These are phyloP conservation scores for Promerops cafer DNA, from an alignment of 2,113 vertebrate species.

Conservation along the genomic window DNA sequence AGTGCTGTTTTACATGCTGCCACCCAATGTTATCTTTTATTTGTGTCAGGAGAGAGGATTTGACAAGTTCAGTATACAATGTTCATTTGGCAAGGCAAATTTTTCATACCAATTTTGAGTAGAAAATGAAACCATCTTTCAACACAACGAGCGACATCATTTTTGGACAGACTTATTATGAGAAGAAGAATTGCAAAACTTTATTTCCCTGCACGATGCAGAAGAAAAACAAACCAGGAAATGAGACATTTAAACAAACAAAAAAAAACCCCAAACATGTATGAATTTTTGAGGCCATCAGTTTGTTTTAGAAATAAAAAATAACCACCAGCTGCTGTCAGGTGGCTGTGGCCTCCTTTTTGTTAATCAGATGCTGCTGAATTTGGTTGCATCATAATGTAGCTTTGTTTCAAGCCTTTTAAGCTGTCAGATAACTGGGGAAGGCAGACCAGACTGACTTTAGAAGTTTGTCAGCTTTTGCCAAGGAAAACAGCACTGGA, in stretches of 20 bases:
- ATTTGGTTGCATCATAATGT: slow-evolving; percentile 46
- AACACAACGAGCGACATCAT: slow-evolving; percentile 65
- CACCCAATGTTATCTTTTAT: slow-evolving; percentile 75
- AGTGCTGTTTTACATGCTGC: slow-evolving; percentile 75
- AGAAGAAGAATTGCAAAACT: slow-evolving; percentile 54
- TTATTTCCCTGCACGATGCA: slow-evolving; percentile 14
- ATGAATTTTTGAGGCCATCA: slow-evolving; percentile 13
- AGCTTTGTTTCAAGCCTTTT: slow-evolving; percentile 56
- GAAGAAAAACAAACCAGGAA: slow-evolving; percentile 21
- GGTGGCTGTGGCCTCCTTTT: slow-evolving; percentile 22
- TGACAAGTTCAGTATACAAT: slow-evolving; percentile 74
- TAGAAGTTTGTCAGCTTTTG: slow-evolving; percentile 20
- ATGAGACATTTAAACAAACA: slow-evolving; percentile 44
- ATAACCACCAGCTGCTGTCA: background rate
- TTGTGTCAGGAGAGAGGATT: slow-evolving; percentile 75
- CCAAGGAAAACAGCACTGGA: slow-evolving; percentile 11
- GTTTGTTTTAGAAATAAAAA: slow-evolving; percentile 3
- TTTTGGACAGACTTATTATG: slow-evolving; percentile 76
- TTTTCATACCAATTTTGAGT: slow-evolving; percentile 73
- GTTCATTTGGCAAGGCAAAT: slow-evolving; percentile 75
- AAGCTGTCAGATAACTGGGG: slow-evolving; percentile 25
- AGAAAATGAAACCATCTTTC: slow-evolving; percentile 78
- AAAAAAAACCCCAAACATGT: background rate
- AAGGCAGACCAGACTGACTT: slow-evolving; percentile 4
- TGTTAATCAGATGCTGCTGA: slow-evolving; percentile 42